Evolutionary conservation across 2,888 invertebrate species (phyloP).

Genomic region (Copidosoma aretas): DNA sequence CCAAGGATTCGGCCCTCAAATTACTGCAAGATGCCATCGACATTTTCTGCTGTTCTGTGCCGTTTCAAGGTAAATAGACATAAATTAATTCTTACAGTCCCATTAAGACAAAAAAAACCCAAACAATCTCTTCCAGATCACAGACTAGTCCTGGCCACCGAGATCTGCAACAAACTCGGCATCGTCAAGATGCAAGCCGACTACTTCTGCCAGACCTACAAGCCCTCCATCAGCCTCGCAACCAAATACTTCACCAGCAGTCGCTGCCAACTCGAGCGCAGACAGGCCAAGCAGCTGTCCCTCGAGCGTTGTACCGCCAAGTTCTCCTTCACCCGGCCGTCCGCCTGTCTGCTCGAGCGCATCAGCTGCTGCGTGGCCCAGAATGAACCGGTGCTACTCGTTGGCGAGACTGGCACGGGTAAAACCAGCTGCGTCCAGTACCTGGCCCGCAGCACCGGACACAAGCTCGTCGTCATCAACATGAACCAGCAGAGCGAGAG

Average conservation of each 20-base stretch:
- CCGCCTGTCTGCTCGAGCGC: constrained; percentile 83
- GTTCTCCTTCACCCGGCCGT: constrained; percentile 84
- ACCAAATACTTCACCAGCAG: constrained; percentile 73
- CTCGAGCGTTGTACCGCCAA: constrained; percentile 63
- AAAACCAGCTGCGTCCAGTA: constrained; percentile 96
- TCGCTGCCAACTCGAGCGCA: constrained; percentile 64
- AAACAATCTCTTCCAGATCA: constrained; percentile 62
- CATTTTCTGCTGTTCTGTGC: constrained; percentile 84
- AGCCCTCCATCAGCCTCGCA: constrained; percentile 75
- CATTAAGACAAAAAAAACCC: too few species aligned
- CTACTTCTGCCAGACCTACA: constrained; percentile 79
- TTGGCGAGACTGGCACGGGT: constrained; percentile 98
- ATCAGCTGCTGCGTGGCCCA: constrained; percentile 83
- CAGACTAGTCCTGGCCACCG: constrained; percentile 73
- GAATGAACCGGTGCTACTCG: constrained; percentile 89
- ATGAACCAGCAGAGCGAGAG: constrained; percentile 99
- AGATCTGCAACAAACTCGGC: constrained; percentile 82
- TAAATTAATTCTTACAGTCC: not conserved
- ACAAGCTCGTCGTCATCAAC: constrained; percentile 91
- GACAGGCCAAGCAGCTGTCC: constrained; percentile 49
- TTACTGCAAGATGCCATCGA: constrained; percentile 90
- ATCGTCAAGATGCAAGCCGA: constrained; percentile 83
- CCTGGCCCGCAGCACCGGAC: constrained; percentile 82
- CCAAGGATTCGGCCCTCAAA: constrained; percentile 72
- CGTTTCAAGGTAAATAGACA: constrained; percentile 60